Evolutionary conservation across 1,140 invertebrate genomes (phyloP).

Genomic region (Drosophila takahashii): DNA sequence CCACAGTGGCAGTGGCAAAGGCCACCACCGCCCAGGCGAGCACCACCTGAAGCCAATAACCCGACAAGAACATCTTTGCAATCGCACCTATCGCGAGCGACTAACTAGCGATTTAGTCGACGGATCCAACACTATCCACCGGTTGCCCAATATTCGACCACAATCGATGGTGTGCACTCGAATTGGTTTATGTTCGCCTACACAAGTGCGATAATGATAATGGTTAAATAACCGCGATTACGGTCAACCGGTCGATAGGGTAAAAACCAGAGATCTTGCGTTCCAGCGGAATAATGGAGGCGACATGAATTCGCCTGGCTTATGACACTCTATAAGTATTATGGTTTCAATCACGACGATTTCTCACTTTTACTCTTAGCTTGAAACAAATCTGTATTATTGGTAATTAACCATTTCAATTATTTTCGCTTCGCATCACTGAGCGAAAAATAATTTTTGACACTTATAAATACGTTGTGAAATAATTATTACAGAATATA

Average conservation of each 20-base stretch:
- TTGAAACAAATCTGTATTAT: not conserved
- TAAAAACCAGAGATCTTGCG: constrained; percentile 2
- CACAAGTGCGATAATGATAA: constrained; percentile 33
- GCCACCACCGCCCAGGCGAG: constrained; percentile 63
- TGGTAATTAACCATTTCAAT: not conserved
- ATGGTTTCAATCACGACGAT: not conserved
- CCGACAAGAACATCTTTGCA: constrained; percentile 55
- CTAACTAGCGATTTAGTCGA: constrained; percentile 42
- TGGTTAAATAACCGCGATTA: constrained; percentile 25
- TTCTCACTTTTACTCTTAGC: not conserved
- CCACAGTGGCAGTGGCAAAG: constrained; percentile 84
- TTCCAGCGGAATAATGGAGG: not conserved
- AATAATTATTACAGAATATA: too few relatives aligned
- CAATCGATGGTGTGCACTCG: constrained; percentile 41
- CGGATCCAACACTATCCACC: constrained; percentile 1
- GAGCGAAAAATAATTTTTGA: not conserved
- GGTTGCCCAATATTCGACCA: constrained; percentile 26
- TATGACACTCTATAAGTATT: not conserved
- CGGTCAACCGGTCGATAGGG: constrained; percentile 11
- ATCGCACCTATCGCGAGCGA: constrained; percentile 35
- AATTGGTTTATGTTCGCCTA: constrained; percentile 42
- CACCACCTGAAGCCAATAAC: constrained; percentile 34
- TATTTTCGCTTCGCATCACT: not conserved
- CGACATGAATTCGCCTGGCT: not conserved
- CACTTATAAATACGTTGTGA: too few relatives aligned